Base-by-base conservation (phyloP, 30 jellyfish, hydroid and myxozoan genomes). In the Sanderia malayensis region DNA sequence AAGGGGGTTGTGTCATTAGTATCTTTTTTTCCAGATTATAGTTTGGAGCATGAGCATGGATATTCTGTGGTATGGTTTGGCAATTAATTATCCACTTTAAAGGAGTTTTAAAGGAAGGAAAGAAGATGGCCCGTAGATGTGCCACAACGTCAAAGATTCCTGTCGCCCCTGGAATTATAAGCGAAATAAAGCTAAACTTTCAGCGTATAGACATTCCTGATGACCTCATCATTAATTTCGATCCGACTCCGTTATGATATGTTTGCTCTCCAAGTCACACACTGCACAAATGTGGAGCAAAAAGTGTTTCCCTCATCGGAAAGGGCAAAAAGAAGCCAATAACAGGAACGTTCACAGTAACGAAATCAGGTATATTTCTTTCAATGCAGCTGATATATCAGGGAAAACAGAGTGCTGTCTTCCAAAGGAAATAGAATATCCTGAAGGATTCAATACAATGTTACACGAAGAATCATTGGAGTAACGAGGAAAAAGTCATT, bases 381-480 rank as follows among this genome's bases (percentile, higher is more conserved):
- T 79, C 86, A 58, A 57, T 73, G 86, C 86, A 32, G 75, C 67
- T 67, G 30, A 68, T 68, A 18, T 68, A 68, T 20, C 31, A 32
- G 3, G 81, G 73, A 53, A 71, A 13, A 71, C 74, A 2, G 73
- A 46, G 4, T 78, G 84, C 21, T 71, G 84, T 47, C 74, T 1
- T 29, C 84, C 73, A n/a, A 47, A 71, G 2, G 73, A 58, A 9
- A 26, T 65, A 0, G 57, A 44, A 15, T 78, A 33, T 41, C 89
- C 86, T 6, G 63, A 64, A 9, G 75, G 34, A 11, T 79, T 44
- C 10, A 53, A 65, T 66, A 61, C 66, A 61, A 79, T 79, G 21
- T n/a, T 28, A 28, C 29, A 41, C 76, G 0, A 23, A 62, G 10
- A 67, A 80, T 24, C 79, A 57, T 70, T 80, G 86, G 86, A 69